phyloP scores from a whole-genome alignment of 2,888 invertebrate species.

The Therioaphis trifolii region DNA sequence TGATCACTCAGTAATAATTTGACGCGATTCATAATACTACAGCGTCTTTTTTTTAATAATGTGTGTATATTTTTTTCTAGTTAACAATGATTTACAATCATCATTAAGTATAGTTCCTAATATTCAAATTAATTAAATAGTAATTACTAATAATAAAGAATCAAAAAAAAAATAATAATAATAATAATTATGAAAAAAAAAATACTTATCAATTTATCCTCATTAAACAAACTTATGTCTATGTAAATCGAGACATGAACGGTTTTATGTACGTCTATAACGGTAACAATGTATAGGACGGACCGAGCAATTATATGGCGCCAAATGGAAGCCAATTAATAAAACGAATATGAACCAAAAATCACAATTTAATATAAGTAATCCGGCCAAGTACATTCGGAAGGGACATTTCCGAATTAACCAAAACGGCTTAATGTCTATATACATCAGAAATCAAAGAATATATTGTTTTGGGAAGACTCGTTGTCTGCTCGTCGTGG shows the following conservation, averaged over 20 bases:
- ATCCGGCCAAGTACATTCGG: slow-evolving; percentile 18
- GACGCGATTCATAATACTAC: slow-evolving; percentile 6
- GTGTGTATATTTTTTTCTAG: background rate
- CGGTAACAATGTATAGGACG: slow-evolving; percentile 60
- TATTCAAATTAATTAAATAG: background rate
- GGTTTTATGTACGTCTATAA: background rate
- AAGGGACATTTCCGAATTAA: slow-evolving; percentile 16
- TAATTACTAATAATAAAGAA: background rate
- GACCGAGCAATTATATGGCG: slow-evolving; percentile 43
- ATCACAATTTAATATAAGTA: slow-evolving; percentile 2
- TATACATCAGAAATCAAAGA: slow-evolving; percentile 48
- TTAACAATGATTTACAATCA: background rate
- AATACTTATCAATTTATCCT: background rate
- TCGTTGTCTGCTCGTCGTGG: slow-evolving; percentile 22
- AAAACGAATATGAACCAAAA: background rate
- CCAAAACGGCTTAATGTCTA: slow-evolving; percentile 1
- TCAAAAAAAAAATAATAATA: background rate
- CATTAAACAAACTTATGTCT: background rate
- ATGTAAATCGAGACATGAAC: background rate
- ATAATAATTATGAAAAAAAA: no score
- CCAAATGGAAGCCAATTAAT: background rate
- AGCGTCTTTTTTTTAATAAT: background rate
- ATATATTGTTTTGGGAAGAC: slow-evolving; percentile 54
- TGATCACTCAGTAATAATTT: slow-evolving; percentile 2
- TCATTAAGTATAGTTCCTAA: background rate